Evolutionary conservation across 2,888 invertebrate genomes (phyloP).

Genomic region (Trissolcus japonicus): DNA sequence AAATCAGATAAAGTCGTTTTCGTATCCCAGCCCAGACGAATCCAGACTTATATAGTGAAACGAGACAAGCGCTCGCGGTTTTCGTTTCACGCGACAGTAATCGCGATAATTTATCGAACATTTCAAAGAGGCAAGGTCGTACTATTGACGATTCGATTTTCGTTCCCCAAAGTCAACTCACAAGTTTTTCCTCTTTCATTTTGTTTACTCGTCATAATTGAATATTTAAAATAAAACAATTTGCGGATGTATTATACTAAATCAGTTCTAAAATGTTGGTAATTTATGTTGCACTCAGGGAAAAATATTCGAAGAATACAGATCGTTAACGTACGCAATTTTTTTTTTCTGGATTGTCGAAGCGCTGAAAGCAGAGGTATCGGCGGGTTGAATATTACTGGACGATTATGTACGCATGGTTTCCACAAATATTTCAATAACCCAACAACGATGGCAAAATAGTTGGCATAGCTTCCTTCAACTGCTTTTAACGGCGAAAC

Average conservation of each 20-base stretch:
- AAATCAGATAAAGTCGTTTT: constrained; percentile 59
- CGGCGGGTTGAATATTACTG: constrained; percentile 52
- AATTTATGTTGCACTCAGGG: no score
- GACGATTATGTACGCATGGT: constrained; percentile 63
- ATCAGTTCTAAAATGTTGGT: no score
- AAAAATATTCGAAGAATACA: no score
- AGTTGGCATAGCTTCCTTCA: constrained; percentile 66
- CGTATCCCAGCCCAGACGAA: constrained; percentile 37
- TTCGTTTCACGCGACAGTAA: constrained; percentile 39
- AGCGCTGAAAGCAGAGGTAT: constrained; percentile 24
- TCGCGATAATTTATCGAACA: constrained; percentile 37
- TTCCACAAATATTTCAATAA: constrained; percentile 72
- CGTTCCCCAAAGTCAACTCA: not conserved
- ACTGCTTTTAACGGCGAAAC: constrained; percentile 46
- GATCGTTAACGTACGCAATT: no score
- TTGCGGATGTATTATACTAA: no score
- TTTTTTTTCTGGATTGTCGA: constrained; percentile 9
- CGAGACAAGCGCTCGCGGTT: constrained; percentile 35
- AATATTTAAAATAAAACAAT: no score
- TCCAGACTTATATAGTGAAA: constrained; percentile 29
- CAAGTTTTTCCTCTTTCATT: no score
- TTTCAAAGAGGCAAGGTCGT: constrained; percentile 20
- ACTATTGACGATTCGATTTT: constrained; percentile 13
- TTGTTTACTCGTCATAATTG: no score
- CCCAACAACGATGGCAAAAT: constrained; percentile 65